Evolutionary conservation across 1,140 invertebrate genomes (phyloP), one percentile per base, ranked within the genome.

Genomic region (Halesus radiatus): DNA sequence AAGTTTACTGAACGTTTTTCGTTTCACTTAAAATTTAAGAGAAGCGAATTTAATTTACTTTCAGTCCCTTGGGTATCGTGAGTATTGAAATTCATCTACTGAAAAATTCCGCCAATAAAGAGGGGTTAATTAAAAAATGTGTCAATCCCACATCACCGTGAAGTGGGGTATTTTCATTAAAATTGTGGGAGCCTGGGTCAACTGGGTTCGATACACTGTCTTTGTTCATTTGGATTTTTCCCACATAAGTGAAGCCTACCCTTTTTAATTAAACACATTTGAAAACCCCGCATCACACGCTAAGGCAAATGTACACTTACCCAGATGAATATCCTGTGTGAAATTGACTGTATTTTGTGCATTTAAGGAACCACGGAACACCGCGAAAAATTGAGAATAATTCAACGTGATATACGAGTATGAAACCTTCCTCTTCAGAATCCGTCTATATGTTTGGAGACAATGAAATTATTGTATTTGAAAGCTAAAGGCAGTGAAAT

Each of bases 41-140:
- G 20, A 70, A 26, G 76, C 45, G 70, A 80, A 80, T 80, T 80
- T 80, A 80, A 80, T 80, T 80, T 75, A 80, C 75, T 75, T 64
- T 50, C 73, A 75, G 53, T 60, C 72, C 50, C 52, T 37, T 68
- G 58, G 56, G 29, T 20, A 22, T 58, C 54, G 72, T 76, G 73
- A 76, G 75, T 80, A 80, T 80, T 80, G 78, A 74, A 80, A 75
- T 76, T 68, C 60, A 80, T 62, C 72, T 16, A 29, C 50, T 53
- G 50, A 56, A 78, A 52, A 78, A 29, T 66, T n/a, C 50, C 3
- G 22, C 64, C 45, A 70, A 70, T 58, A 62, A 45, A 45, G 62
- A 29, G 56, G 45, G 75, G 56, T 75, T 80, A 72, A 80, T 80
- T 80, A 80, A 80, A 80, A 80, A 80, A 80, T 80, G 75, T 80